Percentiles rank a stretch among this genome's conserved stretches.
phyloP scores from a whole-genome alignment of 2,888 invertebrate genomes.

The Euplagia quadripunctaria region DNA sequence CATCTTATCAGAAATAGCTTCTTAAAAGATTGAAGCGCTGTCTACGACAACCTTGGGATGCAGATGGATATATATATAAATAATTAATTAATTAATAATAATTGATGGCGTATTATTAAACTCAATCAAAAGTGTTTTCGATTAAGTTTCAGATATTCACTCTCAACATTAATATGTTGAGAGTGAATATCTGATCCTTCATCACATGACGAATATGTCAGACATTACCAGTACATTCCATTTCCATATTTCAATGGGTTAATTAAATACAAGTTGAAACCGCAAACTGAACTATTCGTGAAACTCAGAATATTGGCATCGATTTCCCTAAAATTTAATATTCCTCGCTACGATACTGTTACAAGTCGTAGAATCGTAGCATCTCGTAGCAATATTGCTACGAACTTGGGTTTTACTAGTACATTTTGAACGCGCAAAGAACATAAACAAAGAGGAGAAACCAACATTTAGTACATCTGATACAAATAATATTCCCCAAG shows the following conservation, averaged over 20 bases:
- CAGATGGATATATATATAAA: no score
- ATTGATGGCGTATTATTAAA: no score
- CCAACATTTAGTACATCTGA: background rate
- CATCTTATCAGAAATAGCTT: no score
- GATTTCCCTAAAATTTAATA: background rate
- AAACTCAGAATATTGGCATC: background rate
- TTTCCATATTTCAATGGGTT: background rate
- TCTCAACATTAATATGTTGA: no score
- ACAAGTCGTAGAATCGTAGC: background rate
- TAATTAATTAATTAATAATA: no score
- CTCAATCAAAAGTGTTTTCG: no score
- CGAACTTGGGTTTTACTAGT: background rate
- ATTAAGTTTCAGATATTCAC: no score
- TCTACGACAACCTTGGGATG: no score
- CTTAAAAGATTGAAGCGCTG: no score
- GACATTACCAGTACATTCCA: background rate
- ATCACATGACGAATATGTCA: no score
- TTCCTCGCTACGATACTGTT: background rate
- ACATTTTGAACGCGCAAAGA: background rate
- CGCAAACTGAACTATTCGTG: background rate
- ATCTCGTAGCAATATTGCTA: constrained; percentile 1
- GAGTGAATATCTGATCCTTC: no score
- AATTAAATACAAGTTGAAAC: background rate
- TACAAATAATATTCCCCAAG: background rate
- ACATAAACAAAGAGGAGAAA: background rate